Evolutionary conservation across 2,888 invertebrate species (phyloP).

Genomic region (Junonia oenone): DNA sequence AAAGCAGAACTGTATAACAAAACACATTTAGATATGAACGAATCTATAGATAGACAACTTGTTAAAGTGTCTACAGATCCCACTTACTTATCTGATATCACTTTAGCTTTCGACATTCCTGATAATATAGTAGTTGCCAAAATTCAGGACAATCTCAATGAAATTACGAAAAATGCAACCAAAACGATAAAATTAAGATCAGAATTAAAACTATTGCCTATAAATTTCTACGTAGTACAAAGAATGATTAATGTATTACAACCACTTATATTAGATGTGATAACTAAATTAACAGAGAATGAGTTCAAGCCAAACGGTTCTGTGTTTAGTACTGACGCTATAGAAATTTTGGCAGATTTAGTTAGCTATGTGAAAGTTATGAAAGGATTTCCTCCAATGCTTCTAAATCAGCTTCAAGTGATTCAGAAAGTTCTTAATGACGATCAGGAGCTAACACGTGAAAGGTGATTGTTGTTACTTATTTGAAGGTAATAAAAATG

Average conservation of each 20-base stretch:
- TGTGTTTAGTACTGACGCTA: conserved; percentile 15
- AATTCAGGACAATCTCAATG: conserved; percentile 41
- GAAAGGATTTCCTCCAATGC: conserved; percentile 50
- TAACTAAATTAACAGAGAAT: conserved; percentile 22
- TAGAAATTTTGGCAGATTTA: conserved; percentile 29
- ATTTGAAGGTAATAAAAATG: background rate
- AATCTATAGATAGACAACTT: conserved; percentile 51
- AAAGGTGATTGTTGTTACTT: conserved; percentile 40
- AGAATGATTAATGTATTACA: conserved; percentile 52
- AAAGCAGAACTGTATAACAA: conserved; percentile 43
- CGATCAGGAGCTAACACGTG: conserved; percentile 28
- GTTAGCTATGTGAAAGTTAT: conserved; percentile 29
- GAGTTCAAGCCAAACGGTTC: conserved; percentile 12
- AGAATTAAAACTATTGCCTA: conserved; percentile 72
- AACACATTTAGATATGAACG: conserved; percentile 47
- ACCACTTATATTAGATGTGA: conserved; percentile 28
- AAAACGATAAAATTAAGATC: conserved; percentile 26
- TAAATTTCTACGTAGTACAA: conserved; percentile 74
- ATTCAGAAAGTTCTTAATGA: conserved; percentile 39
- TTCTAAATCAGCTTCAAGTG: conserved; percentile 50
- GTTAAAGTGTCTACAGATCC: conserved; percentile 34
- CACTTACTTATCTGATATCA: conserved; percentile 34
- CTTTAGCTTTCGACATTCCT: conserved; percentile 52
- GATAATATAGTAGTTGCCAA: conserved; percentile 35
- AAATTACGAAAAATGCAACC: conserved; percentile 31